Percentiles rank a stretch among this genome's conserved stretches.
phyloP scores from a whole-genome alignment of 37 sponge, comb jelly and placozoan genomes.

The Diacarnus erythraeanus region DNA sequence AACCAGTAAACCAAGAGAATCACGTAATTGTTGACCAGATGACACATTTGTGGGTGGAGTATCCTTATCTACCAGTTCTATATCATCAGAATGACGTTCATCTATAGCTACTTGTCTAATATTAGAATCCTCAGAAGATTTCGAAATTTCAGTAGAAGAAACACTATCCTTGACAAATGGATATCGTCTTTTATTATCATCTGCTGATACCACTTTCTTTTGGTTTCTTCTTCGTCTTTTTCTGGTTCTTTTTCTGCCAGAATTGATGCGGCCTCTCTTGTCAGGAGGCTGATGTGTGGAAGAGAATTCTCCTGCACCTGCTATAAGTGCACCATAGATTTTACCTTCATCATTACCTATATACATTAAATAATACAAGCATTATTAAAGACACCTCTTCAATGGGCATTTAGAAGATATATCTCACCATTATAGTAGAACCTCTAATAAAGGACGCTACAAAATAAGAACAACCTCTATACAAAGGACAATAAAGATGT shows the following conservation, averaged over 20 bases:
- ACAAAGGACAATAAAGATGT: no score
- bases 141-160: neutral
- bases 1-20: neutral
- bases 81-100: no score
- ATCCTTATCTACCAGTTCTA: neutral
- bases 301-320: neutral
- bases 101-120: no score
- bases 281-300: neutral
- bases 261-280: neutral
- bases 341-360: slow-evolving; percentile 24
- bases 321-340: slow-evolving; percentile 8
- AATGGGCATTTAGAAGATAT: no score
- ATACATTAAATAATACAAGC: slow-evolving; percentile 17
- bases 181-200: neutral
- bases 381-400: no score
- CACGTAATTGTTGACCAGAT: neutral
- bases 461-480: no score
- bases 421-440: no score
- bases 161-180: neutral
- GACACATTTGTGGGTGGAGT: neutral
- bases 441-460: no score
- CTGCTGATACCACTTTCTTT: neutral
- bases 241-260: slow-evolving; percentile 10
- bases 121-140: neutral
- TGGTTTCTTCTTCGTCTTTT: neutral